phyloP scores from a whole-genome alignment of 2,888 invertebrate genomes.

The Scrobipalpa costella region DNA sequence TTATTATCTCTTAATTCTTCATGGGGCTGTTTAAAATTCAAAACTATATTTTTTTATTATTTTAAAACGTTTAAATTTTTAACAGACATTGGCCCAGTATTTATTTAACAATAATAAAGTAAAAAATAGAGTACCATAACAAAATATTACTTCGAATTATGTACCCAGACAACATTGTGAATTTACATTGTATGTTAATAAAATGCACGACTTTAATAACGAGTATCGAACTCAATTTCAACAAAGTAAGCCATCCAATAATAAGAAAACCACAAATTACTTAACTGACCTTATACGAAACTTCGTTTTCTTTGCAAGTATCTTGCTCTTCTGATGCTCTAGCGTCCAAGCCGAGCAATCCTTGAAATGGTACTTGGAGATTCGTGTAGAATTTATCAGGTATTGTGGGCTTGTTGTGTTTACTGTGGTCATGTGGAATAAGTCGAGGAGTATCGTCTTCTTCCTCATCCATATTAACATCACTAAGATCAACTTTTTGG shows the following conservation, averaged over 20 bases:
- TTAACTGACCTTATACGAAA: conserved; percentile 73
- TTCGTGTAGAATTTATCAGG: conserved; percentile 70
- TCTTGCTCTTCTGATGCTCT: conserved; percentile 33
- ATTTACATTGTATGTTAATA: too few species aligned
- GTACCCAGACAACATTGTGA: too few species aligned
- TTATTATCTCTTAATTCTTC: too few species aligned
- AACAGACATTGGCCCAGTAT: too few species aligned
- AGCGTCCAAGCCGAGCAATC: conserved; percentile 54
- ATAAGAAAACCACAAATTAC: conserved; percentile 18
- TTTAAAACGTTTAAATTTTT: too few species aligned
- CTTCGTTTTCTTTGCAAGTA: conserved; percentile 69
- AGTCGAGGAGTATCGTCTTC: conserved; percentile 67
- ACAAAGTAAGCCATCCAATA: conserved; percentile 16
- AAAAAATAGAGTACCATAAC: background rate
- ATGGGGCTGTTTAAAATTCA: background rate
- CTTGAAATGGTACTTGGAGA: conserved; percentile 66
- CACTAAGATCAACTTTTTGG: conserved; percentile 84
- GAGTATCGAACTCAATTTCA: background rate
- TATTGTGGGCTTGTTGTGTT: conserved; percentile 41
- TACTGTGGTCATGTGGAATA: conserved; percentile 45
- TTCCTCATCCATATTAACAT: conserved; percentile 87
- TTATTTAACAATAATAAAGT: too few species aligned
- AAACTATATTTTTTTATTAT: too few species aligned
- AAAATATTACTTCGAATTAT: background rate
- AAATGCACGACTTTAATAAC: too few species aligned